phyloP scores from a whole-genome alignment of 2,113 vertebrate species.

The Speoplatyrhinus poulsoni region DNA sequence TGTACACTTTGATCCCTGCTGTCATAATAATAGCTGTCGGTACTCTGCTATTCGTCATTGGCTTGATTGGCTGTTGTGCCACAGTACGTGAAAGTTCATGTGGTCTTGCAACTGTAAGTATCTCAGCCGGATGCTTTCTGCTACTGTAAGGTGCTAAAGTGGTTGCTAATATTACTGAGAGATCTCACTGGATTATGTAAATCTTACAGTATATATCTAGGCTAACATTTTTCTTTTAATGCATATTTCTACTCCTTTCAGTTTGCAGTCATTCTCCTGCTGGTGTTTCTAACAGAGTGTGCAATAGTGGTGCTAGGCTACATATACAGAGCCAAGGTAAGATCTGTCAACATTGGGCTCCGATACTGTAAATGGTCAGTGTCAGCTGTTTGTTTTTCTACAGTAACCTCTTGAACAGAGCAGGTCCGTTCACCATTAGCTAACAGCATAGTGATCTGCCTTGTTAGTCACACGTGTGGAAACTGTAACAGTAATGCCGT shows the following conservation, averaged over 20 bases:
- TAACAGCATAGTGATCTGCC: too few relatives aligned
- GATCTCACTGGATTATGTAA: background rate
- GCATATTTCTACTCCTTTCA: conserved; percentile 65
- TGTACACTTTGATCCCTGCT: conserved; percentile 92
- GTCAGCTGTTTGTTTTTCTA: too few relatives aligned
- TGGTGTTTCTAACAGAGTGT: conserved; percentile 96
- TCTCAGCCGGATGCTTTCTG: background rate
- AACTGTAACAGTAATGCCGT: too few relatives aligned
- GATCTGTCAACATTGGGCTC: background rate
- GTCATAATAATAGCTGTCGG: conserved; percentile 93
- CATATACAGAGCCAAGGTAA: conserved; percentile 97
- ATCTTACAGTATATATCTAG: too few relatives aligned
- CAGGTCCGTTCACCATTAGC: too few relatives aligned
- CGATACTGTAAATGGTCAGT: background rate
- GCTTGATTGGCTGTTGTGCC: conserved; percentile 94
- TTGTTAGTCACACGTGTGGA: too few relatives aligned
- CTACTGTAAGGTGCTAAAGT: background rate
- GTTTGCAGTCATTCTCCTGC: conserved; percentile 94
- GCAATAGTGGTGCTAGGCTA: conserved; percentile 96
- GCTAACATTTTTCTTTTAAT: background rate
- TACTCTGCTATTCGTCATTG: conserved; percentile 93
- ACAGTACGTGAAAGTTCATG: conserved; percentile 95
- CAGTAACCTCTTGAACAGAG: too few relatives aligned
- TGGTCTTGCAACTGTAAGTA: conserved; percentile 89
- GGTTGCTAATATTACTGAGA: background rate